Conservation (phyloP, 2,888 invertebrate genomes). For the Blastobasis adustella region DNA sequence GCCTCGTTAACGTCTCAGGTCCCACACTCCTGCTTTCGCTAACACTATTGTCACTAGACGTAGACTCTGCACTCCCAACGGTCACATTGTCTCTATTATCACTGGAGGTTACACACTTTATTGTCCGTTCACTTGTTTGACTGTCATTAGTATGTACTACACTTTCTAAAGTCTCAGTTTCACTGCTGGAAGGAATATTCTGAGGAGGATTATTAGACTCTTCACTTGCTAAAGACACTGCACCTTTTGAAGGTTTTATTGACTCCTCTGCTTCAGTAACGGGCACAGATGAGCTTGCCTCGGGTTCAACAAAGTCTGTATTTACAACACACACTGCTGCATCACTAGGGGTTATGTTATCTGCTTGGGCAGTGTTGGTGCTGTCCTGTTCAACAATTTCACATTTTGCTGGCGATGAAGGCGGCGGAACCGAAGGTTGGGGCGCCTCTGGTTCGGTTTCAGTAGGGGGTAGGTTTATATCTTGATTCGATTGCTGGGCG, state of each 20-base stretch:
- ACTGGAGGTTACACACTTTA: slow-evolving; percentile 63
- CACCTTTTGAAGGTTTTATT: slow-evolving; percentile 7
- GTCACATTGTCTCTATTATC: slow-evolving; percentile 58
- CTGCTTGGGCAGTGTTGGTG: slow-evolving; percentile 17
- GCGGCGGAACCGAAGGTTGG: slow-evolving; percentile 14
- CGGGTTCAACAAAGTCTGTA: slow-evolving; percentile 23
- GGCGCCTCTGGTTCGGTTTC: not conserved
- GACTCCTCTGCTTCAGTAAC: slow-evolving; percentile 18
- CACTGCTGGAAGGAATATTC: slow-evolving; percentile 50
- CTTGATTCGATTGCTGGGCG: slow-evolving; percentile 1
- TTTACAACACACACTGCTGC: slow-evolving; percentile 19
- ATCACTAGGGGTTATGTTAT: slow-evolving; percentile 19
- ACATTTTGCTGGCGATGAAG: slow-evolving; percentile 26
- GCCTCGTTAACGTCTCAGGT: slow-evolving; percentile 38
- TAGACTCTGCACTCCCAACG: slow-evolving; percentile 66
- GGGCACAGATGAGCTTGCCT: slow-evolving; percentile 26
- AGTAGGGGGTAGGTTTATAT: not conserved
- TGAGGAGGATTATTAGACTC: slow-evolving; percentile 13
- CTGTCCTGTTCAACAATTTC: slow-evolving; percentile 20
- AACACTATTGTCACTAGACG: slow-evolving; percentile 64
- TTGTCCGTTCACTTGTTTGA: slow-evolving; percentile 52
- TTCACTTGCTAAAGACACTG: slow-evolving; percentile 15
- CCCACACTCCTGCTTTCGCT: slow-evolving; percentile 41
- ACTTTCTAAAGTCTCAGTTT: slow-evolving; percentile 36
- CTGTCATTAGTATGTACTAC: slow-evolving; percentile 40